Base-by-base conservation (phyloP, 2,113 vertebrate species). In the Cavia porcellus region DNA sequence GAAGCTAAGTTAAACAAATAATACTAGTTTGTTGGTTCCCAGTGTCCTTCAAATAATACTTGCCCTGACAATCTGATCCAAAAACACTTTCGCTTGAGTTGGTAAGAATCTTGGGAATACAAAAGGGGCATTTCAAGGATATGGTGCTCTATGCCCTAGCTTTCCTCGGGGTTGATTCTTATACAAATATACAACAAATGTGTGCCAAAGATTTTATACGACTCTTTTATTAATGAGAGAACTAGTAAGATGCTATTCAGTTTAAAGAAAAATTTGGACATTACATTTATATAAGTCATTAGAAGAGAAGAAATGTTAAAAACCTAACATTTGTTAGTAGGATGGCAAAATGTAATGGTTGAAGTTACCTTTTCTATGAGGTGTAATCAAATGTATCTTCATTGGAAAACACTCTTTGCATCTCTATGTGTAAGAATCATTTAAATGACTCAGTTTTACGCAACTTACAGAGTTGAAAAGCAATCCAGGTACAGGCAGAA, bases 371-470 rank as follows among this genome's bases (percentile, higher is more conserved):
- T 92, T 84, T 55, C 66, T 57, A 35, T 13, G 24, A 24, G 61
- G 68, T 89, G 83, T 83, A 92, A 83, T 89, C 57, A 86, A 75
- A 77, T 62, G 20, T 38, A 20, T 66, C 74, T 86, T 61, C 70
- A 75, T 74, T 62, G 42, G 47, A 70, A 25, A 85, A 87, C 59
- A 77, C 11, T 32, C 77, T 77, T 92, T 68, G 57, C 84, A 77
- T 92, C 52, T 92, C 52, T 90, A 42, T 92, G 86, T 74, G 28
- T 45, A 79, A 92, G 94, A 66, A 55, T 92, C n/a, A 92, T 89
- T 66, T 83, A 68, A n/a, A 59, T 92, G 70, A n/a, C 52, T 74
- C 22, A 38, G 13, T 64, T 81, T 83, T 72, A 81, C 45, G 19
- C 17, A 86, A 50, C 28, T 79, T 50, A 47, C 24, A 79, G 28